A percentile compares a stretch with the other conserved stretches of the same genome.
Conservation (phyloP, 35 echinoderm and acorn worm species). For the Holothuria glaberrima region DNA sequence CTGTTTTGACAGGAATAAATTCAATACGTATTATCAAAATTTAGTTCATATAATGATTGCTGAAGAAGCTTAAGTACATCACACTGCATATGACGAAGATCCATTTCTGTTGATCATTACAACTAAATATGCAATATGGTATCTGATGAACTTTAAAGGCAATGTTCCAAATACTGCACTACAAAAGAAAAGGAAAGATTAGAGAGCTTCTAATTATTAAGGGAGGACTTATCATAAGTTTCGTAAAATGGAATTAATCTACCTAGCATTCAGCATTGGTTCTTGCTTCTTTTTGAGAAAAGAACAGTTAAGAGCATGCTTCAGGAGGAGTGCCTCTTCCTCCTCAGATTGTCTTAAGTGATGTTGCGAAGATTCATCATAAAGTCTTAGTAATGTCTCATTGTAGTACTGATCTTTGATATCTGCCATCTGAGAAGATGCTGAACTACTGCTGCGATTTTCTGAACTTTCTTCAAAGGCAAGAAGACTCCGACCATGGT, state of each 20-base stretch:
- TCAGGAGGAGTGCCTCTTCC: conserved; percentile 22
- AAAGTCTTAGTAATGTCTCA: conserved; percentile 10
- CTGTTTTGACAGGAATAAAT: too few species aligned
- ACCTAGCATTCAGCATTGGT: background rate
- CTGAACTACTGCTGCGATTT: background rate
- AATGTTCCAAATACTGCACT: too few species aligned
- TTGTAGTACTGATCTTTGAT: conserved; percentile 57
- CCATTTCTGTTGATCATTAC: too few species aligned
- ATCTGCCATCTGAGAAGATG: conserved; percentile 15
- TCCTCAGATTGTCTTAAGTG: background rate
- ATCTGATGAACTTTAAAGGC: too few species aligned
- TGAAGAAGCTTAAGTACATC: too few species aligned
- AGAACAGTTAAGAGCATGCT: conserved; percentile 4
- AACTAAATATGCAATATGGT: too few species aligned
- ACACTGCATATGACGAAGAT: too few species aligned
- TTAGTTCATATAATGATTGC: too few species aligned
- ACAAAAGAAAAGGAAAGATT: too few species aligned
- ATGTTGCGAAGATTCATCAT: conserved; percentile 48
- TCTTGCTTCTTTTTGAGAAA: background rate
- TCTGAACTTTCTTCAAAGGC: conserved; percentile 41
- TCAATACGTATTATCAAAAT: too few species aligned
- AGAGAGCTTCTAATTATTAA: too few species aligned
- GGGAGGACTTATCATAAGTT: too few species aligned
- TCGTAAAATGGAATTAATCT: background rate
- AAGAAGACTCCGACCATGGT: conserved; percentile 55